A percentile compares a stretch with the other conserved stretches of the same genome.
phyloP scores from a whole-genome alignment of 1,140 invertebrate genomes.

The Amyelois transitella region DNA sequence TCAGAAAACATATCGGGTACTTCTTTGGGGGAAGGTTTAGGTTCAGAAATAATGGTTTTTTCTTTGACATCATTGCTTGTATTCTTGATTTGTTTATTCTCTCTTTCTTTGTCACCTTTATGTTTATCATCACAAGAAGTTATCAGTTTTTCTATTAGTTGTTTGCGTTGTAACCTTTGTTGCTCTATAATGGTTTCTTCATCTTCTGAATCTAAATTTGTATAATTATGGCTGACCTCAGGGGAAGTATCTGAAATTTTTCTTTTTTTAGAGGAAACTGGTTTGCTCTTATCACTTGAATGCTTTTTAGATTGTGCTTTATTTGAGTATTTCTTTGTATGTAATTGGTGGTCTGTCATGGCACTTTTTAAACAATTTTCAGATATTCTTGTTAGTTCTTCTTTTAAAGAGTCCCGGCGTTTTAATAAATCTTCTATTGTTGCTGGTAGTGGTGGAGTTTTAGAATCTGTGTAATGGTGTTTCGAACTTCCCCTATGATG shows the following conservation, averaged over 20 bases:
- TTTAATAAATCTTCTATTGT: slow-evolving; percentile 52
- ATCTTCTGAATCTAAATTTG: slow-evolving; percentile 80
- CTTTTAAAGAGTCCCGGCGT: slow-evolving; percentile 43
- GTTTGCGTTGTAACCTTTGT: slow-evolving; percentile 90
- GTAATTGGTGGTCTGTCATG: background rate
- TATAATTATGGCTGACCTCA: slow-evolving; percentile 28
- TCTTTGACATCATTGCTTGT: slow-evolving; percentile 13
- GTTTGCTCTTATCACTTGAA: background rate
- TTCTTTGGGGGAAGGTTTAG: slow-evolving; percentile 18
- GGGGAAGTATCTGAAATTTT: slow-evolving; percentile 29
- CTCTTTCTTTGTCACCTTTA: slow-evolving; percentile 11
- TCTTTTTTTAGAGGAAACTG: slow-evolving; percentile 8
- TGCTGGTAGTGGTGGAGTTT: slow-evolving; percentile 55
- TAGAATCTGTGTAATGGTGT: slow-evolving; percentile 28
- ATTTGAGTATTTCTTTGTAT: slow-evolving; percentile 4
- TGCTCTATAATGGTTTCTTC: slow-evolving; percentile 95
- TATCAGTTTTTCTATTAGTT: slow-evolving; percentile 83
- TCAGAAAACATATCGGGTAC: slow-evolving; percentile 65
- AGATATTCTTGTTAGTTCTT: slow-evolving; percentile 32
- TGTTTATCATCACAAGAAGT: slow-evolving; percentile 18
- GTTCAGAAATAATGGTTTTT: slow-evolving; percentile 5
- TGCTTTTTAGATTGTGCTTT: background rate
- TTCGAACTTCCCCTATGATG: slow-evolving; percentile 20
- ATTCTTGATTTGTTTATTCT: slow-evolving; percentile 7
- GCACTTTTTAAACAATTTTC: background rate